Evolutionary conservation across 2,113 vertebrate genomes (phyloP).

Genomic region (Chamaetylas fuelleborni): DNA sequence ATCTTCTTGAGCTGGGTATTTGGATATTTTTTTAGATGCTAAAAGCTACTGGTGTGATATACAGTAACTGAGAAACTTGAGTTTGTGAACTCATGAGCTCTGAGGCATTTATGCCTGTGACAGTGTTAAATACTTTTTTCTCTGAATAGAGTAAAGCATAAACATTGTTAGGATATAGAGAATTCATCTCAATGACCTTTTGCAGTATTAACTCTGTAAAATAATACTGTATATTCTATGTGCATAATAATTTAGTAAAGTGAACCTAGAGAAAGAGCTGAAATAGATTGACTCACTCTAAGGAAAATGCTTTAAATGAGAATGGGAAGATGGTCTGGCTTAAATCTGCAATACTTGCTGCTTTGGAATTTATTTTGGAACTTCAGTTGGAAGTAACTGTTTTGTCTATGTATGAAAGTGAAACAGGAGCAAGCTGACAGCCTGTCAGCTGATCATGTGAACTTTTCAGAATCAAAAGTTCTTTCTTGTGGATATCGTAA

Average conservation of each 20-base stretch:
- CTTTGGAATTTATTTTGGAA: not conserved
- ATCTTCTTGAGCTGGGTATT: not conserved
- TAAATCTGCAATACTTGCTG: not conserved
- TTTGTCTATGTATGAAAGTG: not conserved
- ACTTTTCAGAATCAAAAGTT: not conserved
- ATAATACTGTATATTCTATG: not conserved
- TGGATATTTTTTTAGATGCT: not conserved
- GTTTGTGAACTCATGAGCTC: not conserved
- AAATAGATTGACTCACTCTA: not conserved
- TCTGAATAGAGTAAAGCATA: not conserved
- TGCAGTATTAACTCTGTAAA: not conserved
- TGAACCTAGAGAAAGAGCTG: not conserved
- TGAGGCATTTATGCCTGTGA: not conserved
- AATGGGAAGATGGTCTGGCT: not conserved
- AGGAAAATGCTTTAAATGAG: not conserved
- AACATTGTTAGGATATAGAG: not conserved
- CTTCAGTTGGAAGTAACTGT: not conserved
- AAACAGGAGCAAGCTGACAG: not conserved
- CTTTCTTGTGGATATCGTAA: not conserved
- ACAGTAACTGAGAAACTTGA: not conserved
- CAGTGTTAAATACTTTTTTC: not conserved
- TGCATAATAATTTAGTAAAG: not conserved
- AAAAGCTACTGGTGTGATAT: not conserved
- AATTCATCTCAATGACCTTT: not conserved
- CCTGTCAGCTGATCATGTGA: not conserved